These are phyloP conservation scores for Drosophila longiperda DNA, from an alignment of 2,888 invertebrate species.

Conservation along the genomic window DNA sequence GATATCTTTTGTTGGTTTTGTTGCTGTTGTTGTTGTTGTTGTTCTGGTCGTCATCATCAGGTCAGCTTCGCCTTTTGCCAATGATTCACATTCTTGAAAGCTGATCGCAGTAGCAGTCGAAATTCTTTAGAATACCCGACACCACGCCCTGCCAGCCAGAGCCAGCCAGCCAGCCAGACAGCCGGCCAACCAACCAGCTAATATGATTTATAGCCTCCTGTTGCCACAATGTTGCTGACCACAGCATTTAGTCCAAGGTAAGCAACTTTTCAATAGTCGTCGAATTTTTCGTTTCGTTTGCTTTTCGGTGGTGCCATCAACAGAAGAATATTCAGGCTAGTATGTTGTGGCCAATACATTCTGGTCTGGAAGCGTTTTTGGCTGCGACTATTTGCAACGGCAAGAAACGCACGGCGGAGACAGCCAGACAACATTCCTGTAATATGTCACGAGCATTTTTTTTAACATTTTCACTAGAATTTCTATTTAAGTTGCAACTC, in stretches of 20 bases:
- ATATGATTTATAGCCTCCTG: slow-evolving; percentile 62
- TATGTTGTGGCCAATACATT: slow-evolving; percentile 3
- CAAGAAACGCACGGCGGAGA: slow-evolving; percentile 24
- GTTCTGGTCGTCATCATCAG: neutral
- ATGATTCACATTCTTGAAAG: slow-evolving; percentile 67
- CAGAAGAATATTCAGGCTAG: slow-evolving; percentile 13
- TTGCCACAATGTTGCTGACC: slow-evolving; percentile 43
- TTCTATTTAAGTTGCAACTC: slow-evolving; percentile 59
- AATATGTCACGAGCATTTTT: slow-evolving; percentile 70
- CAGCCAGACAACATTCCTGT: slow-evolving; percentile 60
- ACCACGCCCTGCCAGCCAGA: slow-evolving; percentile 52
- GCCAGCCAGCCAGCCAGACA: slow-evolving; percentile 23
- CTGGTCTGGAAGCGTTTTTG: slow-evolving; percentile 55
- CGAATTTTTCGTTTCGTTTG: slow-evolving; percentile 18
- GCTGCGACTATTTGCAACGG: slow-evolving; percentile 38
- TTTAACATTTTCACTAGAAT: slow-evolving; percentile 69
- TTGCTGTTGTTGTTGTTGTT: neutral
- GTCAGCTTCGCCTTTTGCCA: slow-evolving; percentile 44
- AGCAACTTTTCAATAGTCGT: slow-evolving; percentile 60
- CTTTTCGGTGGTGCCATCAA: slow-evolving; percentile 53
- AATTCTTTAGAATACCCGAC: slow-evolving; percentile 68
- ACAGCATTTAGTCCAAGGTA: slow-evolving; percentile 77
- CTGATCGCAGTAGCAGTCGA: slow-evolving; percentile 61
- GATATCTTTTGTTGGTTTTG: slow-evolving; percentile 10
- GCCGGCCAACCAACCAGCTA: slow-evolving; percentile 22